Percentiles rank a stretch among this genome's conserved stretches.
Conservation (phyloP, 2,113 vertebrate species). For the cat (Felis catus) region F.catus_Fca126_mat1.0 CM031420.1:30583001-30583500, state of each 20-base stretch:
- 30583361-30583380: conserved; percentile 79
- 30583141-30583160: not conserved
- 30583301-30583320: conserved; percentile 46
- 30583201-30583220: not conserved
- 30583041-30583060: not conserved
- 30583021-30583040: not conserved
- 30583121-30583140: not conserved
- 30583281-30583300: not conserved
- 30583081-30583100: not conserved
- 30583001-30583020: not conserved
- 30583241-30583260: not conserved
- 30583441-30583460: conserved; percentile 83
- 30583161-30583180: not conserved
- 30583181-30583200: not conserved
- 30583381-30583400: conserved; percentile 86
- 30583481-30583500: conserved; percentile 86
- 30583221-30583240: not conserved
- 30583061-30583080: not conserved
- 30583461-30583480: conserved; percentile 84
- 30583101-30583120: not conserved
- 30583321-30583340: conserved; percentile 22
- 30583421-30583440: conserved; percentile 84
- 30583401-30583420: conserved; percentile 82
- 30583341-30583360: conserved; percentile 74
- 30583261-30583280: not conserved